Evolutionary conservation across 2,113 vertebrate species (phyloP).

Genomic region (Thomomys bottae): DNA sequence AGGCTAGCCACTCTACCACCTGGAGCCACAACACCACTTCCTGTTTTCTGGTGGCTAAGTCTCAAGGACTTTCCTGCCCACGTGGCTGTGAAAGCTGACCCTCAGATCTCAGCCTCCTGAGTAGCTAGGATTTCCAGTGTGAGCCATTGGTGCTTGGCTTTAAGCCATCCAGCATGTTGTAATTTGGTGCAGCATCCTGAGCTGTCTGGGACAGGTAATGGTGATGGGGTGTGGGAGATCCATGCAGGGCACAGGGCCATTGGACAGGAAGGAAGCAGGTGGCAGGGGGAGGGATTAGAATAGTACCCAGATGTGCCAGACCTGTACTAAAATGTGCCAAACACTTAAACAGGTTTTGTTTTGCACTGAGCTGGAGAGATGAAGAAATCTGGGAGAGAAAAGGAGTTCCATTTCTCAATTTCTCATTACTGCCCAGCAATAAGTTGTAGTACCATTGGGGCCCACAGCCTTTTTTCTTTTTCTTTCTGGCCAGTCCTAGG

Average conservation of each 20-base stretch:
- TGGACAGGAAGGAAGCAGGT: not conserved
- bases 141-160: not conserved
- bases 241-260: not conserved
- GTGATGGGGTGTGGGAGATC: not conserved
- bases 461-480: not conserved
- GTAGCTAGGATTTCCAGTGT: no score
- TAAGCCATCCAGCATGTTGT: not conserved
- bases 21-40: no score
- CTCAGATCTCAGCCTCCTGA: no score
- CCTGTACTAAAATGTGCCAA: not conserved
- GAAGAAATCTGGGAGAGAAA: not conserved
- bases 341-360: not conserved
- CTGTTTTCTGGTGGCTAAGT: no score
- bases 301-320: not conserved
- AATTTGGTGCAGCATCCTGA: not conserved
- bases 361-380: not conserved
- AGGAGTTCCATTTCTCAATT: conserved; percentile 8
- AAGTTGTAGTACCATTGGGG: not conserved
- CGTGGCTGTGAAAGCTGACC: no score
- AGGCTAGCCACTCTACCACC: no score
- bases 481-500: no score
- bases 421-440: not conserved
- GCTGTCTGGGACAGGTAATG: not conserved
- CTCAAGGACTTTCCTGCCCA: no score
- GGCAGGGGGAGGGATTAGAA: not conserved